Evolutionary conservation across 2,888 invertebrate species (phyloP).

Genomic region (Saturnia pavonia): DNA sequence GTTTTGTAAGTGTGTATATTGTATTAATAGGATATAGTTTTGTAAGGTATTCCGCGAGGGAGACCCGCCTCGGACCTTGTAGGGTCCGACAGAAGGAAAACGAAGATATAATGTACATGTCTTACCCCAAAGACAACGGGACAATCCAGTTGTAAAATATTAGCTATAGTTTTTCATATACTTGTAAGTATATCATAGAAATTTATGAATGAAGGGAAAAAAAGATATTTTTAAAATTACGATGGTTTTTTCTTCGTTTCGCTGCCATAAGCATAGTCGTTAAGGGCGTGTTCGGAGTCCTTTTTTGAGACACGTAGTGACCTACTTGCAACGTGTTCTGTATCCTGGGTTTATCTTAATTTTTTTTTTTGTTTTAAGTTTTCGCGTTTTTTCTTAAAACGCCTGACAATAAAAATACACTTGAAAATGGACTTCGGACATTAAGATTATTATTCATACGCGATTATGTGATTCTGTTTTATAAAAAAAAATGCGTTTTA

Average conservation of each 20-base stretch:
- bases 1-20: conserved; percentile 64
- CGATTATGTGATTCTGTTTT: not conserved
- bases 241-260: conserved; percentile 48
- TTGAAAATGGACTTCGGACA: conserved; percentile 32
- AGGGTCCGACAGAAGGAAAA: not conserved
- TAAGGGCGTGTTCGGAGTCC: conserved; percentile 50
- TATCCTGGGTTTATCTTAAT: not conserved
- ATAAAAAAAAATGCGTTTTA: conserved; percentile 5
- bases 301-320: conserved; percentile 43
- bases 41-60: conserved; percentile 34
- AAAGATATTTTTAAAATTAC: conserved; percentile 72
- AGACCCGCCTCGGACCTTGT: not conserved
- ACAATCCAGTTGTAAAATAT: conserved; percentile 64
- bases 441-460: conserved; percentile 3
- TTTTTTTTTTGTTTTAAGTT: not conserved
- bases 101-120: not conserved
- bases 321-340: not conserved
- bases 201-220: conserved; percentile 23
- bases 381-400: conserved; percentile 7
- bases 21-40: conserved; percentile 58
- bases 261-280: conserved; percentile 70
- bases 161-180: conserved; percentile 50
- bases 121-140: conserved; percentile 30
- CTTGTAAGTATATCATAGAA: conserved; percentile 49
- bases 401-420: conserved; percentile 33